phyloP scores from a whole-genome alignment of 2,113 vertebrate genomes.

The Pseudorasbora parva region DNA sequence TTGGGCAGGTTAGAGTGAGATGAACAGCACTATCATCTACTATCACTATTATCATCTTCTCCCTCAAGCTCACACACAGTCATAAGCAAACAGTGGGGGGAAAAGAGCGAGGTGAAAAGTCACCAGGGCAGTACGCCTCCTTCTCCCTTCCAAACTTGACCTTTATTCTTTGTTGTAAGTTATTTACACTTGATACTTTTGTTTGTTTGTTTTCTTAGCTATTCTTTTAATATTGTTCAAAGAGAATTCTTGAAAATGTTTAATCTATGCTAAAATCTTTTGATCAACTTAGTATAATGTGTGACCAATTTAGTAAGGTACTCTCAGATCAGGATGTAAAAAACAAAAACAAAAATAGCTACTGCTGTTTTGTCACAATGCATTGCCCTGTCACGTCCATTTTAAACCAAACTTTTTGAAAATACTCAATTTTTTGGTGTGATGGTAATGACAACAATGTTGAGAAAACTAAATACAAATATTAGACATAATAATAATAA shows the following conservation, averaged over 20 bases:
- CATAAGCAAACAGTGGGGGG: slow-evolving; percentile 6
- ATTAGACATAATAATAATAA: too few species aligned
- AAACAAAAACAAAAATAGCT: too few species aligned
- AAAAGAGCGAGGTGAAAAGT: slow-evolving; percentile 31
- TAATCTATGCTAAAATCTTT: neutral
- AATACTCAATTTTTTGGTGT: neutral
- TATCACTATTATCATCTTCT: neutral
- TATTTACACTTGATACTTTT: neutral
- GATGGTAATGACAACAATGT: neutral
- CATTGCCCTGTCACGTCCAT: too few species aligned
- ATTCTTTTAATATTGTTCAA: neutral
- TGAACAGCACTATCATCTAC: slow-evolving; percentile 15
- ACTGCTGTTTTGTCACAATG: too few species aligned
- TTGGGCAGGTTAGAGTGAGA: slow-evolving; percentile 42
- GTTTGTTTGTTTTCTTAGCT: too few species aligned
- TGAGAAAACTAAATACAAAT: too few species aligned
- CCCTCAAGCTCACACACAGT: neutral
- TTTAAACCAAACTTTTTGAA: neutral
- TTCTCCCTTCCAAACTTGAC: slow-evolving; percentile 42
- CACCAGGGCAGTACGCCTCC: slow-evolving; percentile 50
- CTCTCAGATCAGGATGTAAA: too few species aligned
- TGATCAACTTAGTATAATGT: neutral
- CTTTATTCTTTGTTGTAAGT: neutral
- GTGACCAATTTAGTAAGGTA: neutral
- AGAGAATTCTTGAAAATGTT: neutral